A percentile compares a stretch with the other conserved stretches of the same genome.
Conservation (phyloP, 2,888 invertebrate species). For the Andrena hattorfiana region DNA sequence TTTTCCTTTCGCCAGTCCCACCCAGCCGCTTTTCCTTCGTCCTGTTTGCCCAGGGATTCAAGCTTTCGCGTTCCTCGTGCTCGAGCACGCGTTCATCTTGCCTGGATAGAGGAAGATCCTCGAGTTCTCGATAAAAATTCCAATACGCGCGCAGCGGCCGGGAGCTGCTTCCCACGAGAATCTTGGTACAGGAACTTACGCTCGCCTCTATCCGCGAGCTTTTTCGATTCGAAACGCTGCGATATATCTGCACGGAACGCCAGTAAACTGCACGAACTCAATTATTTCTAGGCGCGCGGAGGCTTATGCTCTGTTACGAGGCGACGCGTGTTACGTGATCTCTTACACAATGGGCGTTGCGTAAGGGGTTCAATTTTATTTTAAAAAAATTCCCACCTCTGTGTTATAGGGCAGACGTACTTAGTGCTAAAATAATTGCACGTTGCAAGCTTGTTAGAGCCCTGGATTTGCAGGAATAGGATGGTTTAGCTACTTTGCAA, state of each 20-base stretch:
- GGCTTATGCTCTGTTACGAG: not conserved
- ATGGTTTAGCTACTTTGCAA: too few relatives aligned
- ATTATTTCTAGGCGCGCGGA: conserved; percentile 10
- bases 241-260: too few relatives aligned
- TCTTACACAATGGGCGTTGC: conserved; percentile 23
- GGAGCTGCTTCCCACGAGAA: too few relatives aligned
- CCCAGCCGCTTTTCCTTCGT: not conserved
- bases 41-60: not conserved
- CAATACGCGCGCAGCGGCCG: too few relatives aligned
- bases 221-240: too few relatives aligned
- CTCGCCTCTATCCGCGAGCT: too few relatives aligned
- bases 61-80: conserved; percentile 4
- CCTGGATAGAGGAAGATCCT: too few relatives aligned
- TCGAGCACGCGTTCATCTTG: not conserved
- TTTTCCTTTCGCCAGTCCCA: not conserved
- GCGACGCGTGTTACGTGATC: conserved; percentile 5
- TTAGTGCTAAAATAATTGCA: conserved; percentile 14
- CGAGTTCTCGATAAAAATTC: too few relatives aligned
- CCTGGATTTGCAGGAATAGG: too few relatives aligned
- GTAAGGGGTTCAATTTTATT: conserved; percentile 12
- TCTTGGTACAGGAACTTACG: too few relatives aligned
- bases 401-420: not conserved
- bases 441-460: not conserved
- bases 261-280: not conserved
- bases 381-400: not conserved